Evolutionary conservation across 2,888 invertebrate genomes (phyloP).

Genomic region (Perithous albicinctus): DNA sequence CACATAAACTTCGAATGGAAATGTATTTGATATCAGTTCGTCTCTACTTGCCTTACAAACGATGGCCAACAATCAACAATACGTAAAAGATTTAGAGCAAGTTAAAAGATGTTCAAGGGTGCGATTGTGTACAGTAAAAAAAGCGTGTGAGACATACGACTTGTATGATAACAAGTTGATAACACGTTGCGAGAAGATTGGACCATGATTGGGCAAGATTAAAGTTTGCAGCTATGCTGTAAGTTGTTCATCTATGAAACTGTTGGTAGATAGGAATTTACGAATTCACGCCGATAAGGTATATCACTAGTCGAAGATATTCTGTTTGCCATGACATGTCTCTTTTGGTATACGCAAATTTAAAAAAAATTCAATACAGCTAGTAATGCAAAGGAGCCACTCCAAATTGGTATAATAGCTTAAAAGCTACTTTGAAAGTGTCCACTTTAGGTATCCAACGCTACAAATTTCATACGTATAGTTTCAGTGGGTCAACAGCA

Average conservation of each 20-base stretch:
- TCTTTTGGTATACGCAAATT: not conserved
- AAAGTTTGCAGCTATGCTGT: not conserved
- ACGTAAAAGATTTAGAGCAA: not conserved
- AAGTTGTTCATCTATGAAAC: not conserved
- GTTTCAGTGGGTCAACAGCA: too few relatives aligned
- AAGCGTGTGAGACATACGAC: constrained; percentile 22
- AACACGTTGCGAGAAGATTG: not conserved
- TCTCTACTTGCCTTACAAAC: constrained; percentile 35
- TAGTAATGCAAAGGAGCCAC: too few relatives aligned
- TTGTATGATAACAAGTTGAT: constrained; percentile 15
- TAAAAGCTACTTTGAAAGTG: too few relatives aligned
- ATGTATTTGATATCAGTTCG: not conserved
- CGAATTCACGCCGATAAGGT: constrained; percentile 15
- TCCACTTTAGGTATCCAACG: too few relatives aligned
- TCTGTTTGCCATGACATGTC: not conserved
- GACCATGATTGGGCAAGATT: too few relatives aligned
- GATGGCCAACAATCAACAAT: not conserved
- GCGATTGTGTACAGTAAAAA: not conserved
- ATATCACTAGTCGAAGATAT: not conserved
- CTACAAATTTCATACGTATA: too few relatives aligned
- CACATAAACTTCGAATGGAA: not conserved
- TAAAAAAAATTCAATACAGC: too few relatives aligned
- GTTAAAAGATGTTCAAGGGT: not conserved
- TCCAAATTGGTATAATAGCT: too few relatives aligned
- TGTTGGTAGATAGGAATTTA: not conserved